Base-by-base conservation (phyloP, 1,140 invertebrate genomes). In the Hestina assimilis region DNA sequence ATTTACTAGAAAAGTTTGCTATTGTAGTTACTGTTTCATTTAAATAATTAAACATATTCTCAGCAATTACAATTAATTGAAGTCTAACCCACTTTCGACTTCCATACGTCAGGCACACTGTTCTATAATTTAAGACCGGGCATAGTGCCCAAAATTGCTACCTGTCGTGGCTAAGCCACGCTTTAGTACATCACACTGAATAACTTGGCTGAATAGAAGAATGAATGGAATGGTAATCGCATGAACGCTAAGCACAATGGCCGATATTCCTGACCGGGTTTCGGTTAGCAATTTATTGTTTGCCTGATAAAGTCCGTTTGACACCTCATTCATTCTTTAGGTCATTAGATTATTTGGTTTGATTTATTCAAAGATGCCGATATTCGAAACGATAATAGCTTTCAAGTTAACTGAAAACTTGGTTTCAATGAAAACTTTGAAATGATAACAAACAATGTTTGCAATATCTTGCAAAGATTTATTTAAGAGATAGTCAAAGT, bases 171-270 rank as follows among this genome's bases (percentile, higher is more conserved):
- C 33, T 40, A 43, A 14, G 4, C 31, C 11, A n/a, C 9, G 33
- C 40, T 48, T 15, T 41, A 28, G 28, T 52, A 61, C 50, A 61
- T 45, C 52, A 50, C 19, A 38, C 31, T 24, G 42, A 31, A 41
- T 42, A 24, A 23, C 15, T 48, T 29, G 7, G 21, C 38, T 51
- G 55, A 58, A 51, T 58, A 29, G 40, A 58, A 43, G 55, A 58
- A 47, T 28, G 47, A 61, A 59, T 46, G 33, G 7, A 59, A 59
- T 42, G 20, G 40, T 51, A 47, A 57, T 33, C 38, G 58, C 43
- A 46, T 48, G 52, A 61, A 61, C 51, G 46, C 53, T 59, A 47
- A 62, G 57, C 42, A 46, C 53, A 62, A 62, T 62, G 52, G 47
- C 52, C 38, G 45, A 61, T 62, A 52, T 62, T 56, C 59, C 46